A percentile compares a stretch with the other conserved stretches of the same genome.
Conservation (phyloP, 2,113 vertebrate genomes). For the Ageneiosus marmoratus region DNA sequence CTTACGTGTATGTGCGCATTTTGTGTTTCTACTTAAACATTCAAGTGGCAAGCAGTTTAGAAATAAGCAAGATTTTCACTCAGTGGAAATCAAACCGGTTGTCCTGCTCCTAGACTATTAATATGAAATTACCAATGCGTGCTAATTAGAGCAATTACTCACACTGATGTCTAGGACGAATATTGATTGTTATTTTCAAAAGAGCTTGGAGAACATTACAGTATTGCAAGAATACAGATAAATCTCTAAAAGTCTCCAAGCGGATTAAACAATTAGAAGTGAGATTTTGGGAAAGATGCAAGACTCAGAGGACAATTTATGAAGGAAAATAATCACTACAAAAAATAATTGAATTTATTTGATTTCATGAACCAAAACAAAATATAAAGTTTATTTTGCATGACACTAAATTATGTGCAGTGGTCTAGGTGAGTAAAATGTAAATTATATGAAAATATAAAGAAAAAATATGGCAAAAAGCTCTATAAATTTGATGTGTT, state of each 20-base stretch:
- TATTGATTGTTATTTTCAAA: constrained; percentile 65
- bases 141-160: constrained; percentile 78
- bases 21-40: constrained; percentile 16
- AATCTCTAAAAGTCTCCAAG: constrained; percentile 41
- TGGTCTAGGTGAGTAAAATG: neutral
- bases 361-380: constrained; percentile 2
- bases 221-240: constrained; percentile 40
- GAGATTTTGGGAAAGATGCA: constrained; percentile 14
- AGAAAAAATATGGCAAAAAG: neutral
- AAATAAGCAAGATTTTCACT: constrained; percentile 26
- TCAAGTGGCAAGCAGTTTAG: constrained; percentile 11
- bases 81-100: constrained; percentile 24
- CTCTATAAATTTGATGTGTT: neutral
- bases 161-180: constrained; percentile 66
- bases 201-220: constrained; percentile 34
- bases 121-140: constrained; percentile 67
- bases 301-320: neutral
- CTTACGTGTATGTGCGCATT: neutral
- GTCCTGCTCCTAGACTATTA: constrained; percentile 40
- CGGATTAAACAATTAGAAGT: constrained; percentile 37
- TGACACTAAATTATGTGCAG: neutral
- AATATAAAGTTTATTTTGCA: neutral
- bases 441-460: neutral
- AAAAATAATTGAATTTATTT: constrained; percentile 7
- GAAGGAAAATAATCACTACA: neutral